Percentiles rank a stretch among this genome's conserved stretches.
phyloP scores from a whole-genome alignment of 2,113 vertebrate genomes.

The Elanus axillaris region DNA sequence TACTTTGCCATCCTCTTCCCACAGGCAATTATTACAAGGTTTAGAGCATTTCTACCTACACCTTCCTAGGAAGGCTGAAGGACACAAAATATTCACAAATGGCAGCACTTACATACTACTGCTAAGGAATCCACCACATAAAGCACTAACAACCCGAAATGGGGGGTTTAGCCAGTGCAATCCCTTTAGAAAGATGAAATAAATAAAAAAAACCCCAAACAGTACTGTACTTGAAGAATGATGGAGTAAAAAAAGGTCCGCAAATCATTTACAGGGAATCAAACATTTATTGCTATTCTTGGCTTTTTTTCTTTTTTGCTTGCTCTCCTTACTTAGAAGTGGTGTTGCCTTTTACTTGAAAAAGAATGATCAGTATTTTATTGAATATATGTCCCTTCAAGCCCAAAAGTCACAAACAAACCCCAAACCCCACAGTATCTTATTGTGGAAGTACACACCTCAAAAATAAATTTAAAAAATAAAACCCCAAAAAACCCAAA shows the following conservation, averaged over 20 bases:
- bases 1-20: background rate
- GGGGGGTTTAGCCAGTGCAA: constrained; percentile 28
- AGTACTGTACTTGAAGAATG: background rate
- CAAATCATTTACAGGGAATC: background rate
- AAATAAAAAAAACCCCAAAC: background rate
- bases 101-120: background rate
- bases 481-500: background rate
- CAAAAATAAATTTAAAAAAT: background rate
- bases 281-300: background rate
- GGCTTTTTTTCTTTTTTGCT: background rate
- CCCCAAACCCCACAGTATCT: background rate
- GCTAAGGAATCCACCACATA: constrained; percentile 12
- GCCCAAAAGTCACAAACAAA: background rate
- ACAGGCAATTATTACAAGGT: constrained; percentile 24
- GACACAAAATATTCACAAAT: constrained; percentile 8
- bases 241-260: constrained; percentile 1
- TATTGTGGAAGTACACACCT: background rate
- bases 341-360: background rate
- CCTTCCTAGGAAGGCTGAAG: constrained; percentile 12
- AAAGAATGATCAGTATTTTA: background rate
- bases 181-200: constrained; percentile 6
- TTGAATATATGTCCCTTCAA: background rate
- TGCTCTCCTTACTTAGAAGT: background rate
- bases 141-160: background rate
- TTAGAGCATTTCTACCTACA: background rate